Evolutionary conservation across 2,888 invertebrate genomes (phyloP).

Genomic region (Subacronicta megacephala): DNA sequence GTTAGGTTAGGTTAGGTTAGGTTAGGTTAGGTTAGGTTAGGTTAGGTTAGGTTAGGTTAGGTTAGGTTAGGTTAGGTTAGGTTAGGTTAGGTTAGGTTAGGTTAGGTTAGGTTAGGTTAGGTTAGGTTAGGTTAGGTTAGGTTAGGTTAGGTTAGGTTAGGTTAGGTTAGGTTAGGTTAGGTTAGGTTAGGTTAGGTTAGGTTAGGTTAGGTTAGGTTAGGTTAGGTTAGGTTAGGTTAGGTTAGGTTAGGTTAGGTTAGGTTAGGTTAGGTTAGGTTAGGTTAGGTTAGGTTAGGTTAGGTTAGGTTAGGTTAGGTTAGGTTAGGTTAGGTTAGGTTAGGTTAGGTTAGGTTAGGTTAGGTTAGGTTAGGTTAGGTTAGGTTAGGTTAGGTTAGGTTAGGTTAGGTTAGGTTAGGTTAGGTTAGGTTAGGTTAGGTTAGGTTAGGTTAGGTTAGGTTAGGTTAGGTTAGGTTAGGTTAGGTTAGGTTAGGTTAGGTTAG

Average conservation of each 20-base stretch:
- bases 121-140: conserved; percentile 20
- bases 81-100: conserved; percentile 18
- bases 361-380: conserved; percentile 35
- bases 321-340: conserved; percentile 33
- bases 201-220: conserved; percentile 33
- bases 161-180: conserved; percentile 31
- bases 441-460: conserved; percentile 39
- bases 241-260: conserved; percentile 33
- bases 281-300: conserved; percentile 31
- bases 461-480: conserved; percentile 35
- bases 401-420: conserved; percentile 35
- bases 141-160: conserved; percentile 19
- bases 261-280: conserved; percentile 31
- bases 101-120: conserved; percentile 20
- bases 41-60: conserved; percentile 44
- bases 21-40: conserved; percentile 44
- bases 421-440: conserved; percentile 36
- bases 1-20: conserved; percentile 44
- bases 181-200: conserved; percentile 33
- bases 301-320: conserved; percentile 33
- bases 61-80: conserved; percentile 4
- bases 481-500: conserved; percentile 36
- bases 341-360: conserved; percentile 28
- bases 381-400: conserved; percentile 35
- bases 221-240: conserved; percentile 34